Conservation (phyloP, 2,797 vertebrate genomes). For the Gephyroberyx darwinii region DNA sequence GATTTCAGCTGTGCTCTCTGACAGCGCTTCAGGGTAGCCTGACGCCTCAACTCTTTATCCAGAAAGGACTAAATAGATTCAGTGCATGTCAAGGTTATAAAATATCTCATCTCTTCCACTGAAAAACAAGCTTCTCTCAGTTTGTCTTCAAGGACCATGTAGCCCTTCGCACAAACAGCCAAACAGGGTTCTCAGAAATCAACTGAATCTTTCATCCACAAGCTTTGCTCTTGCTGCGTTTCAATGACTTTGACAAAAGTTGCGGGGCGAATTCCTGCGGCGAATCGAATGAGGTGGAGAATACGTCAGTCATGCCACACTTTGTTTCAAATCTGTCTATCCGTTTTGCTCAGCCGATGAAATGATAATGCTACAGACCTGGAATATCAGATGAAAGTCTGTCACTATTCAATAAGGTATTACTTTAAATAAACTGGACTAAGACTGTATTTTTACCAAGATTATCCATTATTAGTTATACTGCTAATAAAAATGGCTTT, state of each 20-base stretch:
- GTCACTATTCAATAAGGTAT: not conserved
- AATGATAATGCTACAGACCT: not conserved
- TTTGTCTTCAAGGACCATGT: slow-evolving; percentile 20
- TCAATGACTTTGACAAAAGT: slow-evolving; percentile 21
- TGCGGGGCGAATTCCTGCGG: slow-evolving; percentile 14
- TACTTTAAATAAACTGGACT: not conserved
- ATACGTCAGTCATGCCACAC: slow-evolving; percentile 30
- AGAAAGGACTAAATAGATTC: slow-evolving; percentile 33
- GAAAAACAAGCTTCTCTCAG: slow-evolving; percentile 41
- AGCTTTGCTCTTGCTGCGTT: slow-evolving; percentile 21
- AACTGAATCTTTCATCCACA: slow-evolving; percentile 23
- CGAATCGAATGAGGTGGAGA: slow-evolving; percentile 28
- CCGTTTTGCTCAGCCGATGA: slow-evolving; percentile 1
- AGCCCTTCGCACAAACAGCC: slow-evolving; percentile 13
- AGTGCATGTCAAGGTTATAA: slow-evolving; percentile 31
- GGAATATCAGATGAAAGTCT: not conserved
- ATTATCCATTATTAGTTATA: not conserved
- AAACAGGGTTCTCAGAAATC: slow-evolving; percentile 1
- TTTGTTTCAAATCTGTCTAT: slow-evolving; percentile 23
- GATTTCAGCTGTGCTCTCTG: slow-evolving; percentile 28
- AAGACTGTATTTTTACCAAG: not conserved
- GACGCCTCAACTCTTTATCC: slow-evolving; percentile 35
- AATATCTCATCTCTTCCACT: slow-evolving; percentile 23
- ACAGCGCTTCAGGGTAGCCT: slow-evolving; percentile 27
- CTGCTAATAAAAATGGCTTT: not conserved